Percentiles rank a stretch among this genome's conserved stretches.
These are phyloP conservation scores for Mareca strepera DNA, from an alignment of 2,797 vertebrate genomes.

Conservation along the genomic window DNA sequence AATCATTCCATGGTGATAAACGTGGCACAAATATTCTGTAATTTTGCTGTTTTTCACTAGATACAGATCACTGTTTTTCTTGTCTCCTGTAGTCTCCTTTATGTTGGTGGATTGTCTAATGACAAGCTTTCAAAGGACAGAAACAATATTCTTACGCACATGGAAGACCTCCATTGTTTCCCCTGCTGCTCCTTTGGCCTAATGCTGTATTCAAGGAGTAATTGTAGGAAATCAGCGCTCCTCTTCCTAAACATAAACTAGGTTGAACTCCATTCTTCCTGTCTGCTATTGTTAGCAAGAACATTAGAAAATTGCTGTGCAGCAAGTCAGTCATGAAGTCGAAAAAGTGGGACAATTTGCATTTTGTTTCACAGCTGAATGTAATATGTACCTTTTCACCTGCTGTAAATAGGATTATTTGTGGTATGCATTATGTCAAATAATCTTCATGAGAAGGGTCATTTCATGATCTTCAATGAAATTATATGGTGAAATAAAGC, in stretches of 20 bases:
- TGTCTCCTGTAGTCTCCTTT: conserved; percentile 11
- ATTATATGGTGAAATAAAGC: neutral
- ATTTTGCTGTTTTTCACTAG: conserved; percentile 31
- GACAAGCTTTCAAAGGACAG: conserved; percentile 31
- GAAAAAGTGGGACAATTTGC: neutral
- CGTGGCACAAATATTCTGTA: neutral
- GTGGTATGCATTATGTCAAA: neutral
- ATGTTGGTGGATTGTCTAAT: conserved; percentile 36
- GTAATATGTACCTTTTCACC: neutral
- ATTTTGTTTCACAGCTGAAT: neutral
- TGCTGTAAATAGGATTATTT: neutral
- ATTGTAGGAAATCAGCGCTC: conserved; percentile 67
- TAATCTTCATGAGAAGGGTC: neutral
- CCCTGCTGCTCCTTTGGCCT: conserved; percentile 54
- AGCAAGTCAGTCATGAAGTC: neutral
- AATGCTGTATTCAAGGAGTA: conserved; percentile 34
- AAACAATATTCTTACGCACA: conserved; percentile 56
- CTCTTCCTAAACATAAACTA: conserved; percentile 74
- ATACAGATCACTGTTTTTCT: conserved; percentile 34
- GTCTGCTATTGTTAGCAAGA: conserved; percentile 56
- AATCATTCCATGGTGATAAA: neutral
- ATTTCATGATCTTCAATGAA: neutral
- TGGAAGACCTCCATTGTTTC: conserved; percentile 62
- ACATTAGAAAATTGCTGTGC: conserved; percentile 46
- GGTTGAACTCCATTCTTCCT: conserved; percentile 69